Base-by-base conservation (phyloP, 2,888 invertebrate species). In the Pogonocherus hispidulus region DNA sequence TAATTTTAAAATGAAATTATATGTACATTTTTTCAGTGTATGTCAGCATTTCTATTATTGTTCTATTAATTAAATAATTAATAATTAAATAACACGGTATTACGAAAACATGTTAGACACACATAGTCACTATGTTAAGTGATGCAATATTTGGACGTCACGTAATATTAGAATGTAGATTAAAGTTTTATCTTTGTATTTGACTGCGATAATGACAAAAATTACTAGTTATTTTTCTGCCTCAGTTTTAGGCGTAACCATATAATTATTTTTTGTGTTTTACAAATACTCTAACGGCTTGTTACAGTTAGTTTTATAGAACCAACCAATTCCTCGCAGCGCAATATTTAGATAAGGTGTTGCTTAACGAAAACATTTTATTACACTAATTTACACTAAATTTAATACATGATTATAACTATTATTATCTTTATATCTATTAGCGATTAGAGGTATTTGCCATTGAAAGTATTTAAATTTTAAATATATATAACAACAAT, bases 311-410 rank as follows among this genome's bases (percentile, higher is more conserved):
- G 9, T 11, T 32, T 32, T 32, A 32, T n/a, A n/a, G n/a, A n/a
- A n/a, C n/a, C n/a, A n/a, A n/a, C n/a, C n/a, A n/a, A n/a, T n/a
- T n/a, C n/a, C n/a, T n/a, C n/a, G n/a, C n/a, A n/a, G n/a, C n/a
- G n/a, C n/a, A n/a, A n/a, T n/a, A n/a, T n/a, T 23, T 51, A 23
- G 23, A 22, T 22, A 51, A 51, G 49, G 49, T n/a, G n/a, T 51
- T 22, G 23, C 1, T 11, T 51, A 23, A 11, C n/a, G 23, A 11
- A n/a, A 4, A 5, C 11, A n/a, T 51, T 51, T n/a, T n/a, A n/a
- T n/a, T n/a, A n/a, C n/a, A n/a, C n/a, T n/a, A n/a, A n/a, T n/a
- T n/a, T n/a, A n/a, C n/a, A n/a, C n/a, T n/a, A n/a, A n/a, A n/a
- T n/a, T n/a, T n/a, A n/a, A n/a, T n/a, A n/a, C n/a, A n/a, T n/a